Conservation (phyloP, 2,113 vertebrate genomes). For the Dissostichus mawsoni region DNA sequence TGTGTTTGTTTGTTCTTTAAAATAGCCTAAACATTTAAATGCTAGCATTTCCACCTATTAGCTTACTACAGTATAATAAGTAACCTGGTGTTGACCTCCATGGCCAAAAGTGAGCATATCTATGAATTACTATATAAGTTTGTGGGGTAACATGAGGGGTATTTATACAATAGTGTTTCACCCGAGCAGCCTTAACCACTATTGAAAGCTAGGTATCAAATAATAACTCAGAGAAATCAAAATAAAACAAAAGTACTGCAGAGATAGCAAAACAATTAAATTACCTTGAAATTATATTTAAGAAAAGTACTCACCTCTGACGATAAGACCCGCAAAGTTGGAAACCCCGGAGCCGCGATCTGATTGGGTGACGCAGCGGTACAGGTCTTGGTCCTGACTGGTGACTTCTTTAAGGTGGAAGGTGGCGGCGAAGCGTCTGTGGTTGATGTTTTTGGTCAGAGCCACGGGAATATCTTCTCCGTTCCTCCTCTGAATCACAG, state of each 20-base stretch:
- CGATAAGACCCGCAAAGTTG: slow-evolving; percentile 97
- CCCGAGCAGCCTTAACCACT: background rate
- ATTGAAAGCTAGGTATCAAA: background rate
- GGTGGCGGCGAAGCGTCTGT: slow-evolving; percentile 96
- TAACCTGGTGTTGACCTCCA: background rate
- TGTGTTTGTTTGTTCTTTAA: background rate
- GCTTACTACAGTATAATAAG: background rate
- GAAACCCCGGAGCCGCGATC: slow-evolving; percentile 97
- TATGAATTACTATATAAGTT: background rate
- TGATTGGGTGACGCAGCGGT: slow-evolving; percentile 97
- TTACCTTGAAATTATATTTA: background rate
- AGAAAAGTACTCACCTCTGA: slow-evolving; percentile 88
- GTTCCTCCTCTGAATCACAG: slow-evolving; percentile 88
- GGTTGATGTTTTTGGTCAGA: slow-evolving; percentile 98
- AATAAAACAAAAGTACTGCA: background rate
- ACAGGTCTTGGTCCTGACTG: slow-evolving; percentile 95
- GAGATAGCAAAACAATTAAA: background rate
- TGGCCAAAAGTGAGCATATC: background rate
- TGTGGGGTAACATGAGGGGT: background rate
- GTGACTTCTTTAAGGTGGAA: slow-evolving; percentile 96
- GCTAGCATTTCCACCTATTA: background rate
- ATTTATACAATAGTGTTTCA: background rate
- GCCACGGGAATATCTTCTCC: slow-evolving; percentile 97
- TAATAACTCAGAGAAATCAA: background rate
- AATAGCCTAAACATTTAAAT: background rate